Evolutionary conservation across 2,113 vertebrate species (phyloP).

Genomic region (Stomatorhinus ivindoensis): DNA sequence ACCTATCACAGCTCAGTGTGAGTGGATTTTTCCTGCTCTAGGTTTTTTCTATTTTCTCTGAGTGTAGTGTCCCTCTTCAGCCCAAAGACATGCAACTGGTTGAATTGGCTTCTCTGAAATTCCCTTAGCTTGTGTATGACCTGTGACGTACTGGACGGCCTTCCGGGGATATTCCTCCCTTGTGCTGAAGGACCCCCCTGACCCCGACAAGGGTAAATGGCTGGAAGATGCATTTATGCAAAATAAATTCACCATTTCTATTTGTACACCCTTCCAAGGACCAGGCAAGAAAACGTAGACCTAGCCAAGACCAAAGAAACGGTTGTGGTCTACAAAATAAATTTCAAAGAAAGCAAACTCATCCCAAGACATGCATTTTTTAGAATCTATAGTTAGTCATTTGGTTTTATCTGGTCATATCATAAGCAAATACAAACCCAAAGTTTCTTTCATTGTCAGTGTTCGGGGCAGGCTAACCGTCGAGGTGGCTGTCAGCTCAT

Average conservation of each 20-base stretch:
- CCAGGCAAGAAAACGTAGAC: not conserved
- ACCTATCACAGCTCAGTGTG: not conserved
- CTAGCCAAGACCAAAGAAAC: not conserved
- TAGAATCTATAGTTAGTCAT: not conserved
- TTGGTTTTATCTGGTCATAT: not conserved
- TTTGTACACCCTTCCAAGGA: not conserved
- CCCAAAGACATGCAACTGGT: not conserved
- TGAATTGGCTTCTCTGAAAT: not conserved
- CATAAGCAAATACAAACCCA: not conserved
- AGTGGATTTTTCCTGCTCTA: not conserved
- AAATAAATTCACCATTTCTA: not conserved
- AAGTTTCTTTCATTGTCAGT: not conserved
- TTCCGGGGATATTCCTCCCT: not conserved
- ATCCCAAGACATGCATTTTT: not conserved
- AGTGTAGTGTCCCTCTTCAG: not conserved
- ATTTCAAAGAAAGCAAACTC: not conserved
- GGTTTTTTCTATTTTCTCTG: not conserved
- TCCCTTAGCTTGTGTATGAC: not conserved
- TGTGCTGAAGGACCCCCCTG: not conserved
- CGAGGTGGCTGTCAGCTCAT: not conserved
- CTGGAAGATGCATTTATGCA: not conserved
- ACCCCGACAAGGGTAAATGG: not conserved
- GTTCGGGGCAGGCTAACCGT: not conserved
- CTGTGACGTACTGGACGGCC: not conserved
- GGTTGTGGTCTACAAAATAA: not conserved